Percentiles rank a stretch among this genome's conserved stretches.
Conservation (phyloP, 2,113 vertebrate species). For the Nansenia antarctica region DNA sequence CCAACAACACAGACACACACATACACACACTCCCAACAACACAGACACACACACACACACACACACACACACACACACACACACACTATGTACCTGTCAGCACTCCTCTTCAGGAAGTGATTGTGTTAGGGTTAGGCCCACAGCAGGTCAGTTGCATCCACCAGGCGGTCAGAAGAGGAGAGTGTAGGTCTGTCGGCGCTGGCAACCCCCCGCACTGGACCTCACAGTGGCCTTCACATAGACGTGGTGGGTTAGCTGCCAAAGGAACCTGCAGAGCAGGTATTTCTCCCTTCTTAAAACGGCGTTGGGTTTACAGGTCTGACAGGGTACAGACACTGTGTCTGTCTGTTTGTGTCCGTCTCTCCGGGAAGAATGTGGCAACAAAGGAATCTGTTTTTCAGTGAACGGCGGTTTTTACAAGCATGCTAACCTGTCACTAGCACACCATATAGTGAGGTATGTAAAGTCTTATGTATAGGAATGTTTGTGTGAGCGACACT, state of each 20-base stretch:
- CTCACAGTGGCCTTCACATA: not conserved
- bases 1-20: not conserved
- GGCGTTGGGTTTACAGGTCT: constrained; percentile 50
- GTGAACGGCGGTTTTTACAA: not conserved
- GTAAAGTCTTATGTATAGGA: too few relatives aligned
- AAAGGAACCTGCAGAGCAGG: constrained; percentile 58
- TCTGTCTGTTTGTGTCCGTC: too few relatives aligned
- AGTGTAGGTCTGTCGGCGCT: not conserved
- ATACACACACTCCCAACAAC: not conserved
- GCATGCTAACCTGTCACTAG: not conserved
- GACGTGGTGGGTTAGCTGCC: constrained; percentile 46
- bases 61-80: not conserved
- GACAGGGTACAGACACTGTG: constrained; percentile 40
- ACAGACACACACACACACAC: not conserved
- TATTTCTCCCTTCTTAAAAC: constrained; percentile 27
- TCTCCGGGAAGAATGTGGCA: constrained; percentile 3
- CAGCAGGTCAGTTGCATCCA: not conserved
- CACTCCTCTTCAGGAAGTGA: not conserved
- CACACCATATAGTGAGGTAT: too few relatives aligned
- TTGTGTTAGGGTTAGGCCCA: not conserved
- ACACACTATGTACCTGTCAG: not conserved
- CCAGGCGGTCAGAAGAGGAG: not conserved
- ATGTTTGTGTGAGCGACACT: not conserved
- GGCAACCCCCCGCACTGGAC: not conserved
- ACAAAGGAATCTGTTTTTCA: not conserved